These are phyloP conservation scores for Scaptomyza reducta DNA, from an alignment of 2,888 invertebrate species.

Conservation along the genomic window DNA sequence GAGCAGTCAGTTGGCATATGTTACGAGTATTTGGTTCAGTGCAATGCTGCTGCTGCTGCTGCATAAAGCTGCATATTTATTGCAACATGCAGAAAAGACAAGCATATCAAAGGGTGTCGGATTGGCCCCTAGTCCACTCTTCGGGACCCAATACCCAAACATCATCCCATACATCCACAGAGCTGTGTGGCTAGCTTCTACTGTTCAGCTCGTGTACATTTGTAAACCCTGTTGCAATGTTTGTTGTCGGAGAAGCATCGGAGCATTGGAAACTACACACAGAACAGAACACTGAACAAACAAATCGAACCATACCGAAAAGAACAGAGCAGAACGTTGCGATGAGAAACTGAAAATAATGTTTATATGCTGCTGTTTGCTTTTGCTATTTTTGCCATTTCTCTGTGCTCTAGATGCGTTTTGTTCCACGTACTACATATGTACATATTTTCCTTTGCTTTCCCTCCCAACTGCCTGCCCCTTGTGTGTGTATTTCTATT, in stretches of 20 bases:
- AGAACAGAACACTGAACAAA: conserved; percentile 28
- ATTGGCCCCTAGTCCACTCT: conserved; percentile 37
- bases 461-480: background rate
- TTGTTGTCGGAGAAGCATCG: conserved; percentile 41
- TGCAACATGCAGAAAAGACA: conserved; percentile 77
- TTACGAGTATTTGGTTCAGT: conserved; percentile 35
- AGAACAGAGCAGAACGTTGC: conserved; percentile 17
- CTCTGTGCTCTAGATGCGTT: conserved; percentile 45
- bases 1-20: conserved; percentile 56
- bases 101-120: conserved; percentile 71
- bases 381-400: conserved; percentile 75
- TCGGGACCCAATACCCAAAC: conserved; percentile 34
- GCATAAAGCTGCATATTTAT: conserved; percentile 80
- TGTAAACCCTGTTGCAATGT: conserved; percentile 60
- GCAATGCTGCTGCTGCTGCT: conserved; percentile 7
- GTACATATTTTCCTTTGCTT: conserved; percentile 6
- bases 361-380: conserved; percentile 80
- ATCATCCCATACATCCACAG: conserved; percentile 1
- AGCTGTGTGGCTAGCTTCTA: conserved; percentile 4
- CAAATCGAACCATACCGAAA: conserved; percentile 15
- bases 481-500: conserved; percentile 11
- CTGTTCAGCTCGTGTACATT: conserved; percentile 28
- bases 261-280: conserved; percentile 40
- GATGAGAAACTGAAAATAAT: conserved; percentile 76
- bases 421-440: conserved; percentile 22